phyloP scores from a whole-genome alignment of 2,113 vertebrate genomes.

The Ameiurus melas region DNA sequence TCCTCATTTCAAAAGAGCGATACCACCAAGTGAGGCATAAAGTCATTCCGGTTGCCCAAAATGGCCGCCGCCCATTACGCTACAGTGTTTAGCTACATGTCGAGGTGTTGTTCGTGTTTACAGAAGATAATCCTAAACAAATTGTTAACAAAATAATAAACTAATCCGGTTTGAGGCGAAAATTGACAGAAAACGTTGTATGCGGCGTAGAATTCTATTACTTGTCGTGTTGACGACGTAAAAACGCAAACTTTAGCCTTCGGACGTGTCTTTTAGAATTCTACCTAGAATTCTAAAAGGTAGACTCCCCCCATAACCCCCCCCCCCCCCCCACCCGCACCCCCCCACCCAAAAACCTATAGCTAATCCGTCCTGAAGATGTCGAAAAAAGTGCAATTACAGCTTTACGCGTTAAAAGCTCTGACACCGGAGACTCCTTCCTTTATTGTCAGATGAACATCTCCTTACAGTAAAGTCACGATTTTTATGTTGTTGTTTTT shows the following conservation, averaged over 20 bases:
- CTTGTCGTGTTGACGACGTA: not conserved
- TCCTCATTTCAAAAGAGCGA: not conserved
- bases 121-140: not conserved
- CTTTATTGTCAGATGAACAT: not conserved
- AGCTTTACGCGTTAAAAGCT: not conserved
- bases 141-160: too few relatives aligned
- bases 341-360: too few relatives aligned
- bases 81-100: not conserved
- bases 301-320: too few relatives aligned
- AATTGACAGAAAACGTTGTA: not conserved
- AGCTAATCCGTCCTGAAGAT: not conserved
- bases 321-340: too few relatives aligned
- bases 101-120: not conserved
- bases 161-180: not conserved
- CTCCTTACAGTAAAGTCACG: not conserved
- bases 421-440: constrained; percentile 4
- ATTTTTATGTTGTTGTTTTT: not conserved
- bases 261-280: too few relatives aligned
- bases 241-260: not conserved
- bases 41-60: not conserved
- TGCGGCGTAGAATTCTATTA: not conserved
- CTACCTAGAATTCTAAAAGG: too few relatives aligned
- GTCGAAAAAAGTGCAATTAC: not conserved
- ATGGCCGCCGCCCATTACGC: not conserved
- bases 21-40: not conserved